Conservation (phyloP, 2,797 vertebrate genomes). For the Lates japonicus region DNA sequence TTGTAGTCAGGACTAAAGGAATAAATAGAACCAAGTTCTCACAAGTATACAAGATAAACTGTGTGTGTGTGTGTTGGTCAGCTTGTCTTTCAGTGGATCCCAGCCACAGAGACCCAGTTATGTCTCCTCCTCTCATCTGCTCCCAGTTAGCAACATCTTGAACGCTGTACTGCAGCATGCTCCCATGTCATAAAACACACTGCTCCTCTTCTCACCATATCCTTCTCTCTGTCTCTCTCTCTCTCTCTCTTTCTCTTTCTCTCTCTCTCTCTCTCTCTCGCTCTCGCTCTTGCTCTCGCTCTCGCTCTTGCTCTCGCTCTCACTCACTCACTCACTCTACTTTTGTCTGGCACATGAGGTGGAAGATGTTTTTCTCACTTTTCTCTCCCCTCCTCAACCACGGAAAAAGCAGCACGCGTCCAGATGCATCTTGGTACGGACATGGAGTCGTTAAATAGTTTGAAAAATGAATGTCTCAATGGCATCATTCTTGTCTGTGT, state of each 20-base stretch:
- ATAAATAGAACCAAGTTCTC: not conserved
- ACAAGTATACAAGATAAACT: conserved; percentile 15
- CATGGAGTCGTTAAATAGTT: conserved; percentile 75
- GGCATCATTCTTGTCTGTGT: conserved; percentile 76
- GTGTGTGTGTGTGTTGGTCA: conserved; percentile 27
- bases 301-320: not conserved
- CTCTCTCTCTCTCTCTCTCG: too few species aligned
- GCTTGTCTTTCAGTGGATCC: conserved; percentile 48
- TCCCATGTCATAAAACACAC: conserved; percentile 84
- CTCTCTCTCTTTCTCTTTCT: conserved; percentile 28
- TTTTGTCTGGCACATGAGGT: conserved; percentile 67
- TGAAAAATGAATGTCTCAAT: conserved; percentile 78
- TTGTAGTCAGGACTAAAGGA: not conserved
- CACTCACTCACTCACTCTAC: conserved; percentile 17
- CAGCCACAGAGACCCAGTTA: conserved; percentile 52
- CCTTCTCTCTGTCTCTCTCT: conserved; percentile 39
- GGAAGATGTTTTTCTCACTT: conserved; percentile 78
- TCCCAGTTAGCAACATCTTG: conserved; percentile 85
- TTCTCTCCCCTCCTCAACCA: conserved; percentile 43
- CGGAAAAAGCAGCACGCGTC: conserved; percentile 76
- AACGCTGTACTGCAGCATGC: conserved; percentile 77
- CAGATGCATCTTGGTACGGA: conserved; percentile 74
- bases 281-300: too few species aligned
- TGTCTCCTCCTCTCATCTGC: conserved; percentile 82
- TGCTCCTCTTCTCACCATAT: conserved; percentile 63